Evolutionary conservation across 1,140 invertebrate genomes (phyloP).

Genomic region (Chrysomallon squamiferum): DNA sequence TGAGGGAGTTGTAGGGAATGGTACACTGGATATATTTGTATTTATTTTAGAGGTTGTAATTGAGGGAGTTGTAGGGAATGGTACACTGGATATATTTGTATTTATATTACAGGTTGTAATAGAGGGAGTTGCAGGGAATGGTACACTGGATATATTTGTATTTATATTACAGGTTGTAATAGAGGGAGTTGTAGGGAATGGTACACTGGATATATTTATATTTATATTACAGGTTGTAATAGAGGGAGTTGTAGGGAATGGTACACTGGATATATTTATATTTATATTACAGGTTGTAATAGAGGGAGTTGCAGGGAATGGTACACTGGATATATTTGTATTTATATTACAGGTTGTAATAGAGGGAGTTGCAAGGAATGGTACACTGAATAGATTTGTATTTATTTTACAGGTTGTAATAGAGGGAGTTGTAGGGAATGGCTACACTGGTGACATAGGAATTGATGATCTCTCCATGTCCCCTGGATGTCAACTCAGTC

Average conservation of each 20-base stretch:
- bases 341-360: slow-evolving; percentile 71
- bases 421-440: slow-evolving; percentile 7
- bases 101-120: too few relatives aligned
- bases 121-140: too few relatives aligned
- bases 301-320: slow-evolving; percentile 70
- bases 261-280: neutral
- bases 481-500: slow-evolving; percentile 28
- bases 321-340: too few relatives aligned
- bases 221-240: slow-evolving; percentile 71
- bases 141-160: too few relatives aligned
- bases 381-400: too few relatives aligned
- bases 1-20: too few relatives aligned
- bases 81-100: too few relatives aligned
- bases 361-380: slow-evolving; percentile 70
- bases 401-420: neutral
- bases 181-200: slow-evolving; percentile 50
- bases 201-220: slow-evolving; percentile 3
- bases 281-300: slow-evolving; percentile 71
- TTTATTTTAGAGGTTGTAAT: too few relatives aligned
- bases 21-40: too few relatives aligned
- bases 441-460: slow-evolving; percentile 56
- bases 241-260: slow-evolving; percentile 70
- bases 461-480: slow-evolving; percentile 57
- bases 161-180: too few relatives aligned
- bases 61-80: too few relatives aligned